phyloP scores from a whole-genome alignment of 2,888 invertebrate genomes.

The Acleris emargana region DNA sequence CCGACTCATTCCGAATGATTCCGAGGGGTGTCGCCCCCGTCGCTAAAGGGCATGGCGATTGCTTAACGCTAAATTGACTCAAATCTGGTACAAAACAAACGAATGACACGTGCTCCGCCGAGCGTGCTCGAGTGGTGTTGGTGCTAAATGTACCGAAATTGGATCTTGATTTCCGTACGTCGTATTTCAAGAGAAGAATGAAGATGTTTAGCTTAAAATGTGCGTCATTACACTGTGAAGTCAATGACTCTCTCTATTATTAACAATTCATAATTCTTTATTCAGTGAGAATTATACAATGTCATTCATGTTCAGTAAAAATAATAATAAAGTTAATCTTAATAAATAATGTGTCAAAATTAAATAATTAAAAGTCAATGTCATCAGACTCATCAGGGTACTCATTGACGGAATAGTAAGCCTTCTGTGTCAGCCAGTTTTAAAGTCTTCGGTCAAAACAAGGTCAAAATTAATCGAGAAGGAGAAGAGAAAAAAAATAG shows the following conservation, averaged over 20 bases:
- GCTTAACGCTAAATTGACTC: constrained; percentile 76
- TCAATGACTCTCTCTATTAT: neutral
- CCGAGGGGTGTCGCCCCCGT: constrained; percentile 61
- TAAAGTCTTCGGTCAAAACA: too few species aligned
- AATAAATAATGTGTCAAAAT: too few species aligned
- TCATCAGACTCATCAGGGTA: too few species aligned
- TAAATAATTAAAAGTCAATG: too few species aligned
- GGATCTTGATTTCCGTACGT: constrained; percentile 69
- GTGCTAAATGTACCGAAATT: constrained; percentile 77
- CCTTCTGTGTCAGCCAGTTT: too few species aligned
- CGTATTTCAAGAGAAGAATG: constrained; percentile 38
- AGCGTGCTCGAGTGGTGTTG: constrained; percentile 59
- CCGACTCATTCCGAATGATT: constrained; percentile 46
- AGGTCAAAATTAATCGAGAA: too few species aligned
- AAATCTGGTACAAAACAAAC: constrained; percentile 74
- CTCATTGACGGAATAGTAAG: too few species aligned
- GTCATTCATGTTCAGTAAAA: too few species aligned
- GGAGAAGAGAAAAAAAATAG: too few species aligned
- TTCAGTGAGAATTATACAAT: too few species aligned
- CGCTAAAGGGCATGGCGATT: constrained; percentile 55
- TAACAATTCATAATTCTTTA: too few species aligned
- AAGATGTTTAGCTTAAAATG: neutral
- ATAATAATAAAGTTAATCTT: too few species aligned
- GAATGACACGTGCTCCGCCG: constrained; percentile 63
- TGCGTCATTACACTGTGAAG: neutral